These are phyloP conservation scores for Bimastos eiseni DNA, from an alignment of 2,888 invertebrate species.

Conservation along the genomic window DNA sequence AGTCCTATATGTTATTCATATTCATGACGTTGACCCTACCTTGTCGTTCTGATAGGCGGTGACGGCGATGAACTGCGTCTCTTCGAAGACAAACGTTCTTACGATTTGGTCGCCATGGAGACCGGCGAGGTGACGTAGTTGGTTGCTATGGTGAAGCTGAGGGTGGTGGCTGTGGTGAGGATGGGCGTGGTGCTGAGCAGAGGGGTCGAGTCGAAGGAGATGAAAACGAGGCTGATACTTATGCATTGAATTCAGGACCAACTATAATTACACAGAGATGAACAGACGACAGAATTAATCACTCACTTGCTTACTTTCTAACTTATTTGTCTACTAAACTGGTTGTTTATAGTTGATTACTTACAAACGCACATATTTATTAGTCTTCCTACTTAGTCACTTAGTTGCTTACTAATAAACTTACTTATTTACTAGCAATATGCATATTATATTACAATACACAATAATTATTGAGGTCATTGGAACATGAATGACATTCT, in stretches of 20 bases:
- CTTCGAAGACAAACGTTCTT: constrained; percentile 53
- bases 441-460: too few relatives aligned
- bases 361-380: neutral
- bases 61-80: constrained; percentile 60
- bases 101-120: constrained; percentile 4
- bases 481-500: too few relatives aligned
- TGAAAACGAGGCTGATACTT: constrained; percentile 25
- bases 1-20: neutral
- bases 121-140: neutral
- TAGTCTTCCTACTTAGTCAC: too few relatives aligned
- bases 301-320: neutral
- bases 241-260: constrained; percentile 25
- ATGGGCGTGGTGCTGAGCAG: neutral
- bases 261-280: constrained; percentile 22
- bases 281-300: neutral
- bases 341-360: neutral
- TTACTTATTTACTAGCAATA: neutral
- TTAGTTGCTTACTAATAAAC: neutral
- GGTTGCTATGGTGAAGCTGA: neutral
- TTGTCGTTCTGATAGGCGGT: constrained; percentile 58
- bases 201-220: neutral
- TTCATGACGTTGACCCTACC: neutral
- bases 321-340: neutral
- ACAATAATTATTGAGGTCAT: too few relatives aligned
- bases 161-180: constrained; percentile 4